Base-by-base conservation (phyloP, 2,888 invertebrate species). In the Lasioglossum lativentre region DNA sequence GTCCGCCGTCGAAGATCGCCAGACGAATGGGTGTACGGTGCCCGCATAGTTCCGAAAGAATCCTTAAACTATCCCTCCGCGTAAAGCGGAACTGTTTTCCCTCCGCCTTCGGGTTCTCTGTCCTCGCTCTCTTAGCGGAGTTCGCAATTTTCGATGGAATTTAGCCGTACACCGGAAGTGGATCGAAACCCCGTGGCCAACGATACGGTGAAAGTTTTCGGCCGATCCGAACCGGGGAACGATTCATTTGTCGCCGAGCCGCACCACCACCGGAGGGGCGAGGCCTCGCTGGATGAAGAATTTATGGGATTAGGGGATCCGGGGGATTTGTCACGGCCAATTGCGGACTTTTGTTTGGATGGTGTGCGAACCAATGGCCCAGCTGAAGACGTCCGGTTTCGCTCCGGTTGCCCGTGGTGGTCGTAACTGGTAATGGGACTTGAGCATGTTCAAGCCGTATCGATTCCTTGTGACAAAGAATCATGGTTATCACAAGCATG, bases 1-100 rank as follows among this genome's bases (percentile, higher is more conserved):
- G 27, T 42, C 40, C 77, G n/a, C 16, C 52, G 68, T 76, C 83
- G 77, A 81, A 80, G 82, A 84, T 82, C 75, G 70, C 42, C 66
- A 56, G 27, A 68, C 59, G 72, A 75, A 59, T 71, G 27, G 34
- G 12, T 73, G 82, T 34, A 81, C 83, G 75, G 77, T n/a, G 63
- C 71, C 52, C 75, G 85, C 89, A 90, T 90, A 90, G 86, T 90
- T 90, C 72, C 76, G 77, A 83, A 90, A 89, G 90, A 90, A 90
- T 90, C 79, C 82, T 77, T 83, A 42, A 82, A 84, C 88, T 82
- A 82, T 75, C 73, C 83, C 76, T 73, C 59, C 82, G 68, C 3
- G 56, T 10, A 63, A 42, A 45, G 63, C 80, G 72, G 85, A 83
- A 75, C 83, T 68, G 81, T 87, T 84, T 87, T 81, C 81, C 63